A percentile compares a stretch with the other conserved stretches of the same genome.
Conservation (phyloP, 2,888 invertebrate species). For the Drosophila longiperda region DNA sequence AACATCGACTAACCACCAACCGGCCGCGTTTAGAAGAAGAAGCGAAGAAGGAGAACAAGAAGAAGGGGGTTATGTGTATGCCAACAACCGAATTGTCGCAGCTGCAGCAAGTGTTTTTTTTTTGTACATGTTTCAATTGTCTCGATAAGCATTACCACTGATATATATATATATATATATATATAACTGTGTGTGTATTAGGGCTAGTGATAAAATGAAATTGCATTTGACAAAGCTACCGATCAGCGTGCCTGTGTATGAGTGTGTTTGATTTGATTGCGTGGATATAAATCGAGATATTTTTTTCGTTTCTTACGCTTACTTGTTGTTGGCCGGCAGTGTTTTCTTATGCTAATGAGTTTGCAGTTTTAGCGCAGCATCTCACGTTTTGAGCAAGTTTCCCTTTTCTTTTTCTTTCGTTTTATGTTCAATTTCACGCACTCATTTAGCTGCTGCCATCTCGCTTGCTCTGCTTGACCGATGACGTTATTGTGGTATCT, state of each 20-base stretch:
- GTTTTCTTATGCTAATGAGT: constrained; percentile 76
- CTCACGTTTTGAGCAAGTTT: constrained; percentile 47
- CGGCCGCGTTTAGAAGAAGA: constrained; percentile 26
- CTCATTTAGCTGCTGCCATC: constrained; percentile 29
- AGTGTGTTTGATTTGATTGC: constrained; percentile 19
- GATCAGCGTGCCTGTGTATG: constrained; percentile 34
- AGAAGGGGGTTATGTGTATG: constrained; percentile 43
- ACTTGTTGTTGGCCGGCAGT: constrained; percentile 42
- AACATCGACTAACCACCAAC: constrained; percentile 51
- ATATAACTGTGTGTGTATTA: constrained; percentile 18
- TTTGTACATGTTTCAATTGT: constrained; percentile 50
- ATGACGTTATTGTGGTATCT: constrained; percentile 65
- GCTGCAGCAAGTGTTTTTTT: constrained; percentile 78
- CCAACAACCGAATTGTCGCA: constrained; percentile 58
- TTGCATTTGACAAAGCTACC: constrained; percentile 60
- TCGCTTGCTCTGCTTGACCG: constrained; percentile 29
- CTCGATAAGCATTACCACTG: constrained; percentile 66
- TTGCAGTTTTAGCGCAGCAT: constrained; percentile 60
- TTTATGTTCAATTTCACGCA: constrained; percentile 37
- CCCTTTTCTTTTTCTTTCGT: constrained; percentile 27
- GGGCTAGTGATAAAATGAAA: constrained; percentile 59
- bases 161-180: neutral
- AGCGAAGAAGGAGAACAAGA: constrained; percentile 1
- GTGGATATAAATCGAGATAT: constrained; percentile 45
- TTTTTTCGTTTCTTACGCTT: constrained; percentile 41